These are phyloP conservation scores for Drosophila ficusphila DNA, from an alignment of 1,140 invertebrate species.

Conservation along the genomic window DNA sequence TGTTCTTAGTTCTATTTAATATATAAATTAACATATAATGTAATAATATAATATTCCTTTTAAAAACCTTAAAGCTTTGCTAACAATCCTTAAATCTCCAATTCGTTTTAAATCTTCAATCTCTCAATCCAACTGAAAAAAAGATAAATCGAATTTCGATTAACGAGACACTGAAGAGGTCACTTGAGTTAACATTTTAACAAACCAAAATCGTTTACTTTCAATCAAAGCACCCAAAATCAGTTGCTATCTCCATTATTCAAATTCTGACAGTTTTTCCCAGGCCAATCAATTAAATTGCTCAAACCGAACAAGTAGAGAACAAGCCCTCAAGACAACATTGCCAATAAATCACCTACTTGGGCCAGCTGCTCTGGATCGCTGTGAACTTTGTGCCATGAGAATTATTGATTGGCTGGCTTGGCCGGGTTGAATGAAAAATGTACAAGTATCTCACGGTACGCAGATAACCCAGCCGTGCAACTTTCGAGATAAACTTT, in stretches of 20 bases:
- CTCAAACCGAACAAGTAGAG: constrained; percentile 45
- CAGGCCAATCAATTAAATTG: constrained; percentile 81
- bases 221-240: background rate
- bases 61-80: background rate
- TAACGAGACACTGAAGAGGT: background rate
- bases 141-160: background rate
- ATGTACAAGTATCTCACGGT: constrained; percentile 70
- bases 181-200: background rate
- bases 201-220: background rate
- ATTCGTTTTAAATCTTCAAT: background rate
- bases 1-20: background rate
- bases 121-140: background rate
- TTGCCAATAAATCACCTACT: constrained; percentile 61
- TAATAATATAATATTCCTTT: background rate
- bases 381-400: constrained; percentile 36
- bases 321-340: constrained; percentile 50
- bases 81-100: too few relatives aligned
- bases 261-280: constrained; percentile 69
- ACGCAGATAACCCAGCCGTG: constrained; percentile 46
- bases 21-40: background rate
- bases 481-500: constrained; percentile 78
- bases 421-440: constrained; percentile 26
- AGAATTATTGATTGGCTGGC: constrained; percentile 64
- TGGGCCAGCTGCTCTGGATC: constrained; percentile 45
- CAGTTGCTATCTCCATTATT: background rate